A percentile compares a stretch with the other conserved stretches of the same genome.
These are phyloP conservation scores for Bungarus multicinctus DNA, from an alignment of 2,113 vertebrate genomes.

Conservation along the genomic window DNA sequence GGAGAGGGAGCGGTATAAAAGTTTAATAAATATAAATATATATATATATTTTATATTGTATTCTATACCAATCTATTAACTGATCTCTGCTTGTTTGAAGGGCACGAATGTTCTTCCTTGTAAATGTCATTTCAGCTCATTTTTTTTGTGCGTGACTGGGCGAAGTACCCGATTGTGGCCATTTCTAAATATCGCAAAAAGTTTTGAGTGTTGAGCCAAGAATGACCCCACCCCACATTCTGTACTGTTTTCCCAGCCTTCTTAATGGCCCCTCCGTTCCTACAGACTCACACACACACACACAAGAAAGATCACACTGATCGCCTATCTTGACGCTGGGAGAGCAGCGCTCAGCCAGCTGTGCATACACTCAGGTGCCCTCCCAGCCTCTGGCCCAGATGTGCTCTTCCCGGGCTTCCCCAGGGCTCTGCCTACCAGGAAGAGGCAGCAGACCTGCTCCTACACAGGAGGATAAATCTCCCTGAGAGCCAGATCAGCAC, in stretches of 20 bases:
- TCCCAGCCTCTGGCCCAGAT: background rate
- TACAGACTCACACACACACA: too few species aligned
- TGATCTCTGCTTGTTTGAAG: background rate
- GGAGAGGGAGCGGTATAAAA: too few species aligned
- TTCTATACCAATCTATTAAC: too few species aligned
- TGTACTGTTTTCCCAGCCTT: background rate
- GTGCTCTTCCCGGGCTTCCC: background rate
- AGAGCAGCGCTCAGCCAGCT: background rate
- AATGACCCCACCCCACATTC: background rate
- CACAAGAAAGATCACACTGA: background rate
- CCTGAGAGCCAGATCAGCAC: background rate
- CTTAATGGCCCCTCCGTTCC: background rate
- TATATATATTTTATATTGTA: too few species aligned
- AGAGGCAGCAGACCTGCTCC: accelerated
- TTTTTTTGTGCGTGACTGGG: background rate
- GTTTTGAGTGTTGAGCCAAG: background rate
- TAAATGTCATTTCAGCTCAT: background rate
- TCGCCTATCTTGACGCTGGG: background rate
- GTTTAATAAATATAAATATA: too few species aligned
- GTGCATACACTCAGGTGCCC: background rate
- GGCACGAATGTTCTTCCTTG: background rate
- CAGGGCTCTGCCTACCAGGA: background rate
- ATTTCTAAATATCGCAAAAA: background rate
- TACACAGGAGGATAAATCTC: background rate
- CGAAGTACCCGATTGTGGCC: background rate